Evolutionary conservation across 1,140 invertebrate species (phyloP).

Genomic region (Drosophila grimshawi): DNA sequence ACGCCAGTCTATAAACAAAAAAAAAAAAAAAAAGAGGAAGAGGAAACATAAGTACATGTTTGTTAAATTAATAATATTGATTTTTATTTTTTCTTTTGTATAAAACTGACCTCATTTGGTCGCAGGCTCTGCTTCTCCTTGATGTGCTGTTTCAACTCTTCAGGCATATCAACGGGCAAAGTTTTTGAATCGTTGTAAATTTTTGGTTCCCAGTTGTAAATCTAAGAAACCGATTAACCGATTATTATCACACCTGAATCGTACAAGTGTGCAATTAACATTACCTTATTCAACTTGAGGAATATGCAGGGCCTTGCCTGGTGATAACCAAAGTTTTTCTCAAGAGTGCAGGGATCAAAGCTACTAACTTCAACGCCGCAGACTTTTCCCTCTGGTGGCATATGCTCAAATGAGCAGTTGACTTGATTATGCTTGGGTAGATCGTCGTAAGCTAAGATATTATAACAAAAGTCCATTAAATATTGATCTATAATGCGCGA

Average conservation of each 20-base stretch:
- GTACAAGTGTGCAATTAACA: not conserved
- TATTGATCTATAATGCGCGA: not conserved
- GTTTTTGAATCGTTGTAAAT: conserved; percentile 90
- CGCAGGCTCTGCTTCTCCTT: conserved; percentile 78
- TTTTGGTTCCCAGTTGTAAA: conserved; percentile 91
- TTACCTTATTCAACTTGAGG: conserved; percentile 91
- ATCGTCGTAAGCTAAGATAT: conserved; percentile 69
- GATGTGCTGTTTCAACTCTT: conserved; percentile 90
- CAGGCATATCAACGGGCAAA: conserved; percentile 90
- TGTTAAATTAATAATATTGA: not conserved
- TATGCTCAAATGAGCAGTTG: conserved; percentile 76
- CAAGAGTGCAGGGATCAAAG: conserved; percentile 86
- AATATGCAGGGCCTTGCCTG: conserved; percentile 92
- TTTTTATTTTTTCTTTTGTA: not conserved
- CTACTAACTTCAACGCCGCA: conserved; percentile 63
- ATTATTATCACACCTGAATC: not conserved
- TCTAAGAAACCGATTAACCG: conserved; percentile 85
- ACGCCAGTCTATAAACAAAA: conserved; percentile 87
- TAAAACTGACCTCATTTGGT: conserved; percentile 73
- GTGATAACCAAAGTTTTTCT: conserved; percentile 91
- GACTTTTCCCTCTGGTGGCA: conserved; percentile 67
- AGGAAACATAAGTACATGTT: not conserved
- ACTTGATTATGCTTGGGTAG: conserved; percentile 76
- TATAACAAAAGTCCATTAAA: not conserved
- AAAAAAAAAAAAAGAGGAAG: conserved; percentile 49